phyloP scores from a whole-genome alignment of 2,888 invertebrate genomes.

The Mayetiola destructor region DNA sequence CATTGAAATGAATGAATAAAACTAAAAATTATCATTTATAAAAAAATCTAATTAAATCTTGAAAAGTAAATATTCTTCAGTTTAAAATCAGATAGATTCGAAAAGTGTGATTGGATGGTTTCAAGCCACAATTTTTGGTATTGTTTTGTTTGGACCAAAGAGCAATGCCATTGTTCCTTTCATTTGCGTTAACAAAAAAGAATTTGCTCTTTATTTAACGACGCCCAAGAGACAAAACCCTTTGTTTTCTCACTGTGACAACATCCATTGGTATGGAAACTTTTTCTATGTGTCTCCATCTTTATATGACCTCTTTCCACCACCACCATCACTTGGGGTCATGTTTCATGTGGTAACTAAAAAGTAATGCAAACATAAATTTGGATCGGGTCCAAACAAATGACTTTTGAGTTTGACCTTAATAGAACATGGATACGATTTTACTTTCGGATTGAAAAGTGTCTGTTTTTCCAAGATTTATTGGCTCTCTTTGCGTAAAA shows the following conservation, averaged over 20 bases:
- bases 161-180: no score
- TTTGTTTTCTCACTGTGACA: conserved; percentile 13
- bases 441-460: not conserved
- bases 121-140: no score
- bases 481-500: not conserved
- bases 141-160: no score
- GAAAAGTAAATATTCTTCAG: no score
- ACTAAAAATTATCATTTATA: no score
- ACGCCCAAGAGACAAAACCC: conserved; percentile 16
- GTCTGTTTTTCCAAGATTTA: not conserved
- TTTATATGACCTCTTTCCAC: not conserved
- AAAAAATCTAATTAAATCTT: no score
- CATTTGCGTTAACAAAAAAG: not conserved
- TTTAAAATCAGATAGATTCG: no score
- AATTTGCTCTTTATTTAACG: conserved; percentile 14
- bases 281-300: conserved; percentile 8
- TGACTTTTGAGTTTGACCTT: conserved; percentile 10
- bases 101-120: no score
- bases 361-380: conserved; percentile 3
- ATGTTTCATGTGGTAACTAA: no score
- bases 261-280: conserved; percentile 7
- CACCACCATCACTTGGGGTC: not conserved
- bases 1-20: no score
- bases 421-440: conserved; percentile 3
- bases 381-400: conserved; percentile 4